A percentile compares a stretch with the other conserved stretches of the same genome.
These are phyloP conservation scores for Melinaea menophilus DNA, from an alignment of 2,888 invertebrate species.

Conservation along the genomic window DNA sequence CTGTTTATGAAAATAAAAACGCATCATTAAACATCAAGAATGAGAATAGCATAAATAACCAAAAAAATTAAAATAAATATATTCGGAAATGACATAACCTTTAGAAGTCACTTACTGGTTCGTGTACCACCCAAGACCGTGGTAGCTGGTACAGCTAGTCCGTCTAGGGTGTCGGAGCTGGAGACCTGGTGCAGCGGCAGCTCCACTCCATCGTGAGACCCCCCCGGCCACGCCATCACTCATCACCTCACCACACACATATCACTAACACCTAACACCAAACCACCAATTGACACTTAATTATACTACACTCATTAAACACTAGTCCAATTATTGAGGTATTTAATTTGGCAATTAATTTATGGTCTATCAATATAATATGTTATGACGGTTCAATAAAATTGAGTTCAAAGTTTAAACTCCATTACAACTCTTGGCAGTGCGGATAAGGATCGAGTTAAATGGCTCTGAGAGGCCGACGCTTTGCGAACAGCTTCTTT, in stretches of 20 bases:
- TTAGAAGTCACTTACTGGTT: conserved; percentile 43
- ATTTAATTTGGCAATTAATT: too few species aligned
- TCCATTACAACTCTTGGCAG: conserved; percentile 9
- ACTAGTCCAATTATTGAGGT: too few species aligned
- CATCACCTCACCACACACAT: conserved; percentile 42
- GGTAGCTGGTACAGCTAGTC: conserved; percentile 41
- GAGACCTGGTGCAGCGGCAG: conserved; percentile 50
- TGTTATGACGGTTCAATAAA: not conserved
- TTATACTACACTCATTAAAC: conserved; percentile 15
- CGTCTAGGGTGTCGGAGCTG: conserved; percentile 38
- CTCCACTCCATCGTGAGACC: conserved; percentile 59
- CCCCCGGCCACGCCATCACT: conserved; percentile 69
- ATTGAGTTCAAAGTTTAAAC: conserved; percentile 9
- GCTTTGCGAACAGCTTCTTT: conserved; percentile 10
- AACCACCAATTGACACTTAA: conserved; percentile 13
- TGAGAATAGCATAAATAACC: too few species aligned
- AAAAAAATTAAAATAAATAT: not conserved
- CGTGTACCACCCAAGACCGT: conserved; percentile 42
- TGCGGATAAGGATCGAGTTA: conserved; percentile 3
- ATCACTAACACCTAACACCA: conserved; percentile 21
- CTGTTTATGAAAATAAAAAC: too few species aligned
- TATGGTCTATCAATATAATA: too few species aligned
- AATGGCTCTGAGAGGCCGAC: conserved; percentile 4
- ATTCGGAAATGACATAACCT: not conserved
- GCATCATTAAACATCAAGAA: too few species aligned